These are phyloP conservation scores for Thunnus thynnus DNA, from an alignment of 2,113 vertebrate species.

Conservation along the genomic window DNA sequence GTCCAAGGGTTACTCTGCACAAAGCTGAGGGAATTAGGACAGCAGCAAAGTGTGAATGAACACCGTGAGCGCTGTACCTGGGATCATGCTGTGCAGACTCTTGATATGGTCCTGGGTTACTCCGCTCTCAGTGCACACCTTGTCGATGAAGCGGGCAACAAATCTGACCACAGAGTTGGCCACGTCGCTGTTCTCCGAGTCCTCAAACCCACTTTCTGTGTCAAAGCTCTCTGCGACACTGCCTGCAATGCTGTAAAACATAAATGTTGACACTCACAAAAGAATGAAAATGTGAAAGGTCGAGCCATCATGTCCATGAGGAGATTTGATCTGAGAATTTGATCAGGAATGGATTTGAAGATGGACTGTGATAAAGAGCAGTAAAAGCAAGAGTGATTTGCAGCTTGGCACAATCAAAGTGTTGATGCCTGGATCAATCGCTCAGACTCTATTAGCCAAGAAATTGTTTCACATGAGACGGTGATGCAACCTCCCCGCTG, in stretches of 20 bases:
- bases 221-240: slow-evolving; percentile 98
- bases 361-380: slow-evolving; percentile 44
- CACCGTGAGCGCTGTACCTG: slow-evolving; percentile 84
- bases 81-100: slow-evolving; percentile 98
- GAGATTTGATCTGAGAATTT: slow-evolving; percentile 6
- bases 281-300: slow-evolving; percentile 37
- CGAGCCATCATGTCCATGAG: not conserved
- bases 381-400: slow-evolving; percentile 19
- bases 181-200: slow-evolving; percentile 95
- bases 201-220: slow-evolving; percentile 98
- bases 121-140: slow-evolving; percentile 97
- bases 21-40: slow-evolving; percentile 54
- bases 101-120: slow-evolving; percentile 99
- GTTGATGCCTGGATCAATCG: slow-evolving; percentile 44
- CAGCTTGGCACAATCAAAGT: slow-evolving; percentile 18
- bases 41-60: slow-evolving; percentile 36
- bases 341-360: slow-evolving; percentile 29
- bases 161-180: slow-evolving; percentile 95
- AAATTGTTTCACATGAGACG: slow-evolving; percentile 56
- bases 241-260: slow-evolving; percentile 91
- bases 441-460: slow-evolving; percentile 30
- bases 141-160: slow-evolving; percentile 97
- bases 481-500: slow-evolving; percentile 62
- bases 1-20: slow-evolving; percentile 5
- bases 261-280: slow-evolving; percentile 25